Conservation (phyloP, 2,888 invertebrate genomes). For the Tachina grossa region DNA sequence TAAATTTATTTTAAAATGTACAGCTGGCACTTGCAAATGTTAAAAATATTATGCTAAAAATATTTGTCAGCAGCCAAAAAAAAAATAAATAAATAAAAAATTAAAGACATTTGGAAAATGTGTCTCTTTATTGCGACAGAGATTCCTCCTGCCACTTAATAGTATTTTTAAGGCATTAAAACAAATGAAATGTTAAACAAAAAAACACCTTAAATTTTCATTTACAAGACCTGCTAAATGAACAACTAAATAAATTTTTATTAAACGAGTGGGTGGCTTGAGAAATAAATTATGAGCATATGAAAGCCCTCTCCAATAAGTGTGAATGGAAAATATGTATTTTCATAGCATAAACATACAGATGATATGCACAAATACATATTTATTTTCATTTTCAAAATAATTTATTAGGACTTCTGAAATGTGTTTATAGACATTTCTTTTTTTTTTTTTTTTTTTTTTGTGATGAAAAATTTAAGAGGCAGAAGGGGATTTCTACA, state of each 20-base stretch:
- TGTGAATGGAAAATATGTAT: conserved; percentile 31
- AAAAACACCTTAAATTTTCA: conserved; percentile 42
- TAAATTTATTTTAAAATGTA: background rate
- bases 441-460: too few relatives aligned
- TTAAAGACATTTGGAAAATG: conserved; percentile 20
- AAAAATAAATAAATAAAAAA: background rate
- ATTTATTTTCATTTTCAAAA: background rate
- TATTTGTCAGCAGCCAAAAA: conserved; percentile 1
- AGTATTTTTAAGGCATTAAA: conserved; percentile 8
- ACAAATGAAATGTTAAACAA: conserved; percentile 22
- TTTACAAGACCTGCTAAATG: conserved; percentile 35
- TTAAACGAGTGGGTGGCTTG: conserved; percentile 31
- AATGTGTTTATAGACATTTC: background rate
- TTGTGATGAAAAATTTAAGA: background rate
- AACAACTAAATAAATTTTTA: conserved; percentile 33
- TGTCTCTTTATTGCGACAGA: conserved; percentile 55
- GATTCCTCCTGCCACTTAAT: background rate
- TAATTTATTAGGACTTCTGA: conserved; percentile 30
- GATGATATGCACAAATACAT: too few relatives aligned
- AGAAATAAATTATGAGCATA: conserved; percentile 25
- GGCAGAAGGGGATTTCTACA: background rate
- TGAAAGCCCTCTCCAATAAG: conserved; percentile 41
- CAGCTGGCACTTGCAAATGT: background rate
- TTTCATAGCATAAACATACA: conserved; percentile 23
- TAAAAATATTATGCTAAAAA: background rate